A percentile compares a stretch with the other conserved stretches of the same genome.
phyloP scores from a whole-genome alignment of 2,888 invertebrate genomes.

The Aradus depressus region DNA sequence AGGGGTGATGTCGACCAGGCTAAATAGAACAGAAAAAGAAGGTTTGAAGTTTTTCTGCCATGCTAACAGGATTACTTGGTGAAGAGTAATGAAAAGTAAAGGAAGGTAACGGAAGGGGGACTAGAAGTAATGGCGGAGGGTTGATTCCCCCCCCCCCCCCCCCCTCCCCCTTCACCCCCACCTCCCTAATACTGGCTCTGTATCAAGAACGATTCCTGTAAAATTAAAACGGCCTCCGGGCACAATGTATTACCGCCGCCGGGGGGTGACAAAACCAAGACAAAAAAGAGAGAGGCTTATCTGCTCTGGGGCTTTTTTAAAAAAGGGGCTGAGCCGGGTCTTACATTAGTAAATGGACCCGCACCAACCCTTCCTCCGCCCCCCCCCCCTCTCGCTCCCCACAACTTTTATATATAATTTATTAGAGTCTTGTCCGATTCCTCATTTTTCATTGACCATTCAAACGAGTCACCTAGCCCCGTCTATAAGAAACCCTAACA shows the following conservation, averaged over 20 bases:
- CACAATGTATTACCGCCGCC: slow-evolving; percentile 26
- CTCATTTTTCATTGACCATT: slow-evolving; percentile 23
- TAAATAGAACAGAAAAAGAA: too few species aligned
- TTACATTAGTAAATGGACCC: slow-evolving; percentile 27
- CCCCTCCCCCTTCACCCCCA: slow-evolving; percentile 9
- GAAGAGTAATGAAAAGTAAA: slow-evolving; percentile 12
- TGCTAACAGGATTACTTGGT: slow-evolving; percentile 17
- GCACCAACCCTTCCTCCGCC: slow-evolving; percentile 17
- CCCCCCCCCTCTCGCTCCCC: slow-evolving; percentile 16
- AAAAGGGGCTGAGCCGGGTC: slow-evolving; percentile 21
- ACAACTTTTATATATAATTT: slow-evolving; percentile 24
- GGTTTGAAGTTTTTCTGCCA: too few species aligned
- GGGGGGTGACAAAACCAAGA: slow-evolving; percentile 26
- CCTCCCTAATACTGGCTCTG: too few species aligned
- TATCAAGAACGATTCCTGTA: slow-evolving; percentile 27
- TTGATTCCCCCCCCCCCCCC: slow-evolving; percentile 20
- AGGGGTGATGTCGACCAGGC: slow-evolving; percentile 14
- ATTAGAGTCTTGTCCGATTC: slow-evolving; percentile 18
- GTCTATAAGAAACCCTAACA: too few species aligned
- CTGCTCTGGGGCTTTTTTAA: slow-evolving; percentile 26
- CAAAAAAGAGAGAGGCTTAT: slow-evolving; percentile 24
- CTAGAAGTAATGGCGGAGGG: neutral
- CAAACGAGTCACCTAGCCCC: too few species aligned
- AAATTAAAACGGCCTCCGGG: slow-evolving; percentile 31
- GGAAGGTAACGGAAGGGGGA: slow-evolving; percentile 3